A percentile compares a stretch with the other conserved stretches of the same genome.
Conservation (phyloP, 2,113 vertebrate genomes). For the Regulus satrapa region DNA sequence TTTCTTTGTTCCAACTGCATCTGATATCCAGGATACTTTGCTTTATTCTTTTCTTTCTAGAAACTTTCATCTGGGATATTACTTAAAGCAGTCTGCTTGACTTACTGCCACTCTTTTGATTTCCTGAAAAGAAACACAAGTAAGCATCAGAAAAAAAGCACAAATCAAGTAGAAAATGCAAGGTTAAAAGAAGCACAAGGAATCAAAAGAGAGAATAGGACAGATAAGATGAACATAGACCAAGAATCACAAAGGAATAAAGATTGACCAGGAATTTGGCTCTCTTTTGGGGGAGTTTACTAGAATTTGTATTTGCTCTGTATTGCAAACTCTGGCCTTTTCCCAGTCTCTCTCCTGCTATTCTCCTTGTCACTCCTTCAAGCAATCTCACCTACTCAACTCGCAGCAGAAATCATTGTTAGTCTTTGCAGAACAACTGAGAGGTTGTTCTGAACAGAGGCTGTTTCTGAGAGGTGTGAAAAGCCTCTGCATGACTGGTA, state of each 20-base stretch:
- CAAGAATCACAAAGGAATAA: not conserved
- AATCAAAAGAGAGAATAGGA: not conserved
- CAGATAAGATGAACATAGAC: not conserved
- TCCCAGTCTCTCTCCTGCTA: not conserved
- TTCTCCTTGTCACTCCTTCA: not conserved
- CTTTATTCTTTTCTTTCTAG: not conserved
- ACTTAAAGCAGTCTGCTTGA: not conserved
- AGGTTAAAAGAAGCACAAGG: not conserved
- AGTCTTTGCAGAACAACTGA: not conserved
- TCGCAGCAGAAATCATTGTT: not conserved
- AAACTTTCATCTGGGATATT: not conserved
- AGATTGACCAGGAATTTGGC: not conserved
- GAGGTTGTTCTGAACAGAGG: no score
- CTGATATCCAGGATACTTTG: not conserved
- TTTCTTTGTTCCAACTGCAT: not conserved
- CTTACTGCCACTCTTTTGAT: not conserved
- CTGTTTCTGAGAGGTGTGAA: not conserved
- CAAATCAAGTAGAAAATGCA: not conserved
- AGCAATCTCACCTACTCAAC: not conserved
- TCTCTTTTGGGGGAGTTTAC: not conserved
- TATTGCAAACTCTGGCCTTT: not conserved
- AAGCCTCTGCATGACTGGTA: not conserved
- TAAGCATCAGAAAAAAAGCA: not conserved
- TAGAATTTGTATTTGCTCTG: not conserved
- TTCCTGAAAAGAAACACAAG: conserved; percentile 27